phyloP scores from a whole-genome alignment of 2,113 vertebrate genomes.

The Dasypus novemcinctus region DNA sequence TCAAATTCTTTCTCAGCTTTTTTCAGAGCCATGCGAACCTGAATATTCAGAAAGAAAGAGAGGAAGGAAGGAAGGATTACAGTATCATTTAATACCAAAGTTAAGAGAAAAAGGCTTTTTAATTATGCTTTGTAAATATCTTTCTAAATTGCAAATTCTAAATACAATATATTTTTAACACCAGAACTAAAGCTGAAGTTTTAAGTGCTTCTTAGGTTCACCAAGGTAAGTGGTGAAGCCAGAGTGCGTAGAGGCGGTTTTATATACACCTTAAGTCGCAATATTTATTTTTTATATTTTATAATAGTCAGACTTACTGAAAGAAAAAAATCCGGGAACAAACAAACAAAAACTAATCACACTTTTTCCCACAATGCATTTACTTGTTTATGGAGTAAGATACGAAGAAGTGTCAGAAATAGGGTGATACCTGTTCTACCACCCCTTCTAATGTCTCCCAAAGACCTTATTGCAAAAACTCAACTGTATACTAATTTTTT shows the following conservation, averaged over 20 bases:
- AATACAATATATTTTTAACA: not conserved
- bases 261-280: not conserved
- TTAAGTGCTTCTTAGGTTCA: conserved; percentile 5
- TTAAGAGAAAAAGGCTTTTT: not conserved
- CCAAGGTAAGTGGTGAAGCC: not conserved
- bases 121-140: not conserved
- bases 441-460: not conserved
- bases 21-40: conserved; percentile 98
- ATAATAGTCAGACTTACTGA: not conserved
- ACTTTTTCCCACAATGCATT: not conserved
- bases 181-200: not conserved
- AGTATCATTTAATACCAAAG: not conserved
- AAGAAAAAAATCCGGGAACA: not conserved
- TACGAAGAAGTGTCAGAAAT: not conserved
- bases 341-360: not conserved
- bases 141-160: conserved; percentile 4
- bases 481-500: not conserved
- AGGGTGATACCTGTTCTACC: not conserved
- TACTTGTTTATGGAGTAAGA: not conserved
- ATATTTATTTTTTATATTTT: conserved; percentile 9
- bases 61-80: not conserved
- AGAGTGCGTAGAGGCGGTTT: not conserved
- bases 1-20: conserved; percentile 97
- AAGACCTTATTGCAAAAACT: not conserved
- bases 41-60: not conserved